Evolutionary conservation across 2,797 vertebrate species (phyloP).

Genomic region (Lindbergichthys nudifrons): DNA sequence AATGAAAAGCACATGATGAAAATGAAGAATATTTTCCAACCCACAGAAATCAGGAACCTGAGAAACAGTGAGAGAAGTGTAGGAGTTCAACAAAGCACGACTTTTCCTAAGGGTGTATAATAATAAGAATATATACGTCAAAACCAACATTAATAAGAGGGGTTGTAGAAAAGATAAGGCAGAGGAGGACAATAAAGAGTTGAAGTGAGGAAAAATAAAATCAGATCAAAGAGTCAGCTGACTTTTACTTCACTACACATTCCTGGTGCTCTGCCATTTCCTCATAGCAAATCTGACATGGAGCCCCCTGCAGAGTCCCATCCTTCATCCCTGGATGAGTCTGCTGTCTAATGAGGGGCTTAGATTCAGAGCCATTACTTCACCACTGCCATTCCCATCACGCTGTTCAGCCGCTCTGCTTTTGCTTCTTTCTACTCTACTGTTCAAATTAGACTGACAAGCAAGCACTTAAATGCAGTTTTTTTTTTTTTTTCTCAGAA

Average conservation of each 20-base stretch:
- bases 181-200: neutral
- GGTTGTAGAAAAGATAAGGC: neutral
- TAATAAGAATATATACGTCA: neutral
- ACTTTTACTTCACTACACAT: conserved; percentile 64
- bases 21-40: neutral
- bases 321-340: conserved; percentile 64
- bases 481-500: conserved; percentile 21
- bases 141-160: neutral
- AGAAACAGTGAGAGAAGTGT: neutral
- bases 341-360: conserved; percentile 70
- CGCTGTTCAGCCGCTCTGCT: conserved; percentile 41
- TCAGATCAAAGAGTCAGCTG: conserved; percentile 62
- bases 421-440: conserved; percentile 42
- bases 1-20: neutral
- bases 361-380: conserved; percentile 65
- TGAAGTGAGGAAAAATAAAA: conserved; percentile 33
- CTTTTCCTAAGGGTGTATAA: neutral
- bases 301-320: conserved; percentile 61
- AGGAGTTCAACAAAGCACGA: neutral
- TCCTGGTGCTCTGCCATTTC: conserved; percentile 57
- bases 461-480: conserved; percentile 13
- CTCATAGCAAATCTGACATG: conserved; percentile 66
- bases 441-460: conserved; percentile 49
- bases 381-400: conserved; percentile 59
- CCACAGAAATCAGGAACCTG: neutral